Conservation (phyloP, 2,888 invertebrate species). For the Herminia tarsipennalis region DNA sequence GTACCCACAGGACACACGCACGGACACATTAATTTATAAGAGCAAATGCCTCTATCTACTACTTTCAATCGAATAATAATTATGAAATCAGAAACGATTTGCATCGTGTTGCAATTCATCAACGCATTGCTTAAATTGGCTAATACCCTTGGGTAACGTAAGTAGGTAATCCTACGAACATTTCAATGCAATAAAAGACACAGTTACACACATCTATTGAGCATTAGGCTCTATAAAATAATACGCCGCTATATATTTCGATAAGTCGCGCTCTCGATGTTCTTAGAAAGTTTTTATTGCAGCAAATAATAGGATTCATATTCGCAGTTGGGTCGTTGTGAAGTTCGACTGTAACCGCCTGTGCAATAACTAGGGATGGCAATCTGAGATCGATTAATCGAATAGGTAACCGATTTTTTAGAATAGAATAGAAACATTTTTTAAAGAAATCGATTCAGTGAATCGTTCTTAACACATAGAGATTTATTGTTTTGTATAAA, state of each 20-base stretch:
- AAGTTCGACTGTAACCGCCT: constrained; percentile 49
- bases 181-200: background rate
- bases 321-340: constrained; percentile 60
- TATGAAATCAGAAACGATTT: background rate
- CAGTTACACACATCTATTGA: background rate
- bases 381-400: no score
- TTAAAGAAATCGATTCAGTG: no score
- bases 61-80: no score
- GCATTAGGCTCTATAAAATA: constrained; percentile 2
- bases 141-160: background rate
- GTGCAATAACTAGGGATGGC: no score
- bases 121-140: background rate
- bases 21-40: no score
- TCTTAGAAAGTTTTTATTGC: constrained; percentile 68
- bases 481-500: no score
- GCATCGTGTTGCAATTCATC: constrained; percentile 1
- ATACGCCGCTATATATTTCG: constrained; percentile 4
- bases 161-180: background rate
- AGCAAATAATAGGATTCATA: constrained; percentile 74
- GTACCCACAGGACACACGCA: no score
- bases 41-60: no score
- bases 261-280: constrained; percentile 29
- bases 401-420: no score
- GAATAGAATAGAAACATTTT: no score
- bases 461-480: no score